Evolutionary conservation across 2,113 vertebrate genomes (phyloP).

Genomic region (Pipra filicauda): DNA sequence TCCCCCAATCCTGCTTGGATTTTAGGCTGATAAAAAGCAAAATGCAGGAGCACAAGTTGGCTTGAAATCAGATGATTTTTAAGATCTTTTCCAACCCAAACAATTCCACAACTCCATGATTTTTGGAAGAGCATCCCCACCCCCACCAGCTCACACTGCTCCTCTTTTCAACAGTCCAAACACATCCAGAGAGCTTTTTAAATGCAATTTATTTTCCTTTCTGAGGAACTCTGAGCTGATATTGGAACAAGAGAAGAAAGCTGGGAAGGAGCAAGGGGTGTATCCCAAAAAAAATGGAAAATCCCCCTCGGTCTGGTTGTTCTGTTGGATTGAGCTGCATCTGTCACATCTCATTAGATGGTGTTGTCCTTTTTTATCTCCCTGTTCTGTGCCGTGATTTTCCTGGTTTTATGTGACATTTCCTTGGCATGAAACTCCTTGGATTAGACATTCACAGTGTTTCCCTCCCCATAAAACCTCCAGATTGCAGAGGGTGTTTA

Average conservation of each 20-base stretch:
- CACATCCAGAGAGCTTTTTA: background rate
- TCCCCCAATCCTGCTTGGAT: background rate
- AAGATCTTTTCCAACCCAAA: background rate
- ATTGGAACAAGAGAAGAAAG: background rate
- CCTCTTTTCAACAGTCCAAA: background rate
- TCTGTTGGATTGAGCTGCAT: slow-evolving; percentile 10
- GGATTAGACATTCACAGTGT: slow-evolving; percentile 31
- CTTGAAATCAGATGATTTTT: too few relatives aligned
- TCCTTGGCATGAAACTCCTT: slow-evolving; percentile 42
- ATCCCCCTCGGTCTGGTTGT: background rate
- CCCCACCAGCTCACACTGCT: background rate
- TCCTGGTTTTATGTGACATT: slow-evolving; percentile 55
- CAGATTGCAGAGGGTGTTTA: slow-evolving; percentile 55
- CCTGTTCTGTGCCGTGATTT: slow-evolving; percentile 42
- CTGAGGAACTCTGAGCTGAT: background rate
- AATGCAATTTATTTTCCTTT: background rate
- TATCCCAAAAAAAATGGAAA: background rate
- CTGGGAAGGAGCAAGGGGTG: background rate
- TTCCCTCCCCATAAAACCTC: slow-evolving; percentile 35
- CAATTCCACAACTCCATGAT: accelerated
- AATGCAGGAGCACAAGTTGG: background rate
- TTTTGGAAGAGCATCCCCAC: background rate
- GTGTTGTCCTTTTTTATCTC: slow-evolving; percentile 60
- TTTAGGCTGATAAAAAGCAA: background rate
- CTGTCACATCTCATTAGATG: slow-evolving; percentile 60